Conservation (phyloP, 2,888 invertebrate genomes). For the Nemurella pictetii region DNA sequence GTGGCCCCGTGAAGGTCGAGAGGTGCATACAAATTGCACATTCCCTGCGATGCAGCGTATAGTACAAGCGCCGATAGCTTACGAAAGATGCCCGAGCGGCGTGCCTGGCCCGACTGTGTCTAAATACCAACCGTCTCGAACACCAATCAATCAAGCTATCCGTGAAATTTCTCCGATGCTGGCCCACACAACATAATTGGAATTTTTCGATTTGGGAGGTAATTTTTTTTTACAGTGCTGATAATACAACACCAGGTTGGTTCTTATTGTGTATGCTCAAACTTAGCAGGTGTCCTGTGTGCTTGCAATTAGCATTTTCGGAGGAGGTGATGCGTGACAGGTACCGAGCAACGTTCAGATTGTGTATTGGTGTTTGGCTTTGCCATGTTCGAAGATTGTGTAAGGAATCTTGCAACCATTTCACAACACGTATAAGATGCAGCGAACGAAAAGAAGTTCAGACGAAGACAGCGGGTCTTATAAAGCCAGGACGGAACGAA, state of each 20-base stretch:
- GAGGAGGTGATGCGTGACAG: background rate
- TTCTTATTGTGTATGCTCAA: background rate
- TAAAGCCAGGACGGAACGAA: background rate
- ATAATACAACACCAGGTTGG: background rate
- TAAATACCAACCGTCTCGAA: background rate
- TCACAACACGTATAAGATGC: no score
- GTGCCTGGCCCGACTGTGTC: background rate
- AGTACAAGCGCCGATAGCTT: background rate
- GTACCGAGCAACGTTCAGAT: background rate
- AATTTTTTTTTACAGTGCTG: background rate
- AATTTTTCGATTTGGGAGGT: background rate
- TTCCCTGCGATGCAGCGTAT: background rate
- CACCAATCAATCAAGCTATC: background rate
- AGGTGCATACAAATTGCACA: background rate
- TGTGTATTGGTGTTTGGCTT: background rate
- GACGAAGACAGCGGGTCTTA: background rate
- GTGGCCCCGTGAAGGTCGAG: background rate
- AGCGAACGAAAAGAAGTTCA: background rate
- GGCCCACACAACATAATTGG: background rate
- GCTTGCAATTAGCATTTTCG: background rate
- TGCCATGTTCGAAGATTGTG: background rate
- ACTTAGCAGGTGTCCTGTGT: background rate
- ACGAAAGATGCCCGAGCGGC: background rate
- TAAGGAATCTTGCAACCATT: background rate
- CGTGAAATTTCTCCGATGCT: background rate